phyloP scores from a whole-genome alignment of 2,888 invertebrate genomes.

The Phyto melanocephala region DNA sequence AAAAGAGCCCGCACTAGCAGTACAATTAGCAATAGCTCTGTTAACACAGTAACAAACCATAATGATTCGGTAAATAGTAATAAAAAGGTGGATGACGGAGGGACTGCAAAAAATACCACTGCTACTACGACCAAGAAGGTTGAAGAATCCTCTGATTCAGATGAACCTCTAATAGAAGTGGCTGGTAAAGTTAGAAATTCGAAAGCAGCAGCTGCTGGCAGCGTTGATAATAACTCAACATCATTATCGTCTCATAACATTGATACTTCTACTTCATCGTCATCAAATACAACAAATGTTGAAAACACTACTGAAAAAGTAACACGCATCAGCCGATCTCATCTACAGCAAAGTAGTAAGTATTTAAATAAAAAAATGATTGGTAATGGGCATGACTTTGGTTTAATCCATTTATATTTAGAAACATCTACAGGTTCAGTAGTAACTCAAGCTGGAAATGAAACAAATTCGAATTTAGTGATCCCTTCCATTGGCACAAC shows the following conservation, averaged over 20 bases:
- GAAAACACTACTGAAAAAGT: slow-evolving; percentile 57
- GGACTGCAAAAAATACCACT: slow-evolving; percentile 69
- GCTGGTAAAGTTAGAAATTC: slow-evolving; percentile 83
- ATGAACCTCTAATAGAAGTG: slow-evolving; percentile 87
- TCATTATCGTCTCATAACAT: not conserved
- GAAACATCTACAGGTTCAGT: slow-evolving; percentile 24
- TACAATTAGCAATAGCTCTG: slow-evolving; percentile 71
- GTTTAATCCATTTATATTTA: not conserved
- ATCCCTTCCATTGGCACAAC: slow-evolving; percentile 30
- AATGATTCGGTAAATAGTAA: slow-evolving; percentile 7
- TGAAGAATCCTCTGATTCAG: slow-evolving; percentile 88
- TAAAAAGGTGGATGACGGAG: slow-evolving; percentile 74
- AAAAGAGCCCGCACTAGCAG: slow-evolving; percentile 64
- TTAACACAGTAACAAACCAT: not conserved
- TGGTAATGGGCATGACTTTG: not conserved
- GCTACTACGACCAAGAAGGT: slow-evolving; percentile 65
- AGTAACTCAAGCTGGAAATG: slow-evolving; percentile 14
- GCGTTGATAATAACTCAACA: slow-evolving; percentile 36
- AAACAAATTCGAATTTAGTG: slow-evolving; percentile 49
- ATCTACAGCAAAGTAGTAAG: slow-evolving; percentile 65
- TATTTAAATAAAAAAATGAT: not conserved
- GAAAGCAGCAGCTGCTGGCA: slow-evolving; percentile 68
- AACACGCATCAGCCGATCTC: slow-evolving; percentile 62
- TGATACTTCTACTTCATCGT: slow-evolving; percentile 15
- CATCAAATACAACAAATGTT: slow-evolving; percentile 35